A percentile compares a stretch with the other conserved stretches of the same genome.
These are phyloP conservation scores for Merluccius polli DNA, from an alignment of 2,797 vertebrate species.

Conservation along the genomic window DNA sequence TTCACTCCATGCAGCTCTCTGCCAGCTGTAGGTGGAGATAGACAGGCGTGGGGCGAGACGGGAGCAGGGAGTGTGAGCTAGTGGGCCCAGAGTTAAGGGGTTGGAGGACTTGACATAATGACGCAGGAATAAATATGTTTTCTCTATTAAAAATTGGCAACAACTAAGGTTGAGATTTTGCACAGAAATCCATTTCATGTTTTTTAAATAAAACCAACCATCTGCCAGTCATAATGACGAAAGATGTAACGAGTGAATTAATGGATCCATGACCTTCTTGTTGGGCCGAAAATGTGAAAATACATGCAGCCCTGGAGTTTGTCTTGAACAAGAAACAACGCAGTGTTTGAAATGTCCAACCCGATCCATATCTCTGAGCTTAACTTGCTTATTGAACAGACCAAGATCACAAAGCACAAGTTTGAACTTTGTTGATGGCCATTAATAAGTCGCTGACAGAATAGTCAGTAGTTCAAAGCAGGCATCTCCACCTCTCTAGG, in stretches of 20 bases:
- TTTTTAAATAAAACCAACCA: background rate
- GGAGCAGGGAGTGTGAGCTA: background rate
- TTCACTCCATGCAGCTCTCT: background rate
- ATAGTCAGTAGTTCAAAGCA: background rate
- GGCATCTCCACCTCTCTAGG: background rate
- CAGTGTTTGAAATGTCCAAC: background rate
- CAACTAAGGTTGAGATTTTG: no score
- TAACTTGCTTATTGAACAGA: background rate
- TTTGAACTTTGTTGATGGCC: background rate
- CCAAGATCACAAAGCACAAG: background rate
- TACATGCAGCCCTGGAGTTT: background rate
- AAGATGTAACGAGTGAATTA: background rate
- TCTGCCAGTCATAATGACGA: background rate
- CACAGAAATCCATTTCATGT: background rate
- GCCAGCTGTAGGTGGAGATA: background rate
- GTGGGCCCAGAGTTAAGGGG: background rate
- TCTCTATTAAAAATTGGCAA: background rate
- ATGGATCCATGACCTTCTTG: background rate
- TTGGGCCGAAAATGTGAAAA: background rate
- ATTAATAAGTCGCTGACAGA: background rate
- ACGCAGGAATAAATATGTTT: background rate
- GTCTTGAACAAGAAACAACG: background rate
- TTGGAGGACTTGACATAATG: background rate
- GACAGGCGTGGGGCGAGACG: background rate
- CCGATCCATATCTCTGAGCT: background rate